Percentiles rank a stretch among this genome's conserved stretches.
These are phyloP conservation scores for Malthinus flaveolus DNA, from an alignment of 2,888 invertebrate genomes.

Conservation along the genomic window DNA sequence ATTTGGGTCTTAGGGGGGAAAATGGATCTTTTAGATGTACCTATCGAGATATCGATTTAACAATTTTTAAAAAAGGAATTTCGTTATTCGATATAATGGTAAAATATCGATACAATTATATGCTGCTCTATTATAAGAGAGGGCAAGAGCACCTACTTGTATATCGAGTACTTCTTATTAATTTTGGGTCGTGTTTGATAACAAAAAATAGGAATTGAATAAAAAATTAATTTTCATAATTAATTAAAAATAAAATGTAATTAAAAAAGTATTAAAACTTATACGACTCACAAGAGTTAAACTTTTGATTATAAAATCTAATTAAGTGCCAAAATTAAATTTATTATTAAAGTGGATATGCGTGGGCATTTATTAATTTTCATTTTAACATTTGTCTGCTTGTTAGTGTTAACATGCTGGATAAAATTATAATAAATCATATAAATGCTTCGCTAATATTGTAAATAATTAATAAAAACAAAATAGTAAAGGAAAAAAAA, in stretches of 20 bases:
- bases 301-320: constrained; percentile 3
- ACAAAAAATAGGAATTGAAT: background rate
- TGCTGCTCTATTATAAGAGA: too few relatives aligned
- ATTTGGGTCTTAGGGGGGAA: too few relatives aligned
- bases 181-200: too few relatives aligned
- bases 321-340: constrained; percentile 13
- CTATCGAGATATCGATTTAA: too few relatives aligned
- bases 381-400: background rate
- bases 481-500: background rate
- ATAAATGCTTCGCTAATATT: background rate
- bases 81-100: too few relatives aligned
- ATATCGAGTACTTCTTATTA: too few relatives aligned
- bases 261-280: background rate
- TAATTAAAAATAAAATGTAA: background rate
- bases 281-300: constrained; percentile 4
- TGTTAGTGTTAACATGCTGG: constrained; percentile 6
- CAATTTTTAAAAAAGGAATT: too few relatives aligned
- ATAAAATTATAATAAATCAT: constrained; percentile 1
- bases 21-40: too few relatives aligned
- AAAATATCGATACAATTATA: too few relatives aligned
- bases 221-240: constrained; percentile 3
- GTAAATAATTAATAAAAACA: constrained; percentile 4
- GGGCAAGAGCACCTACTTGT: too few relatives aligned
- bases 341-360: constrained; percentile 10
- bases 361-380: constrained; percentile 13